Percentiles rank a stretch among this genome's conserved stretches.
Evolutionary conservation across 2,113 vertebrate species (phyloP).

Genomic region (Piprites chloris): DNA sequence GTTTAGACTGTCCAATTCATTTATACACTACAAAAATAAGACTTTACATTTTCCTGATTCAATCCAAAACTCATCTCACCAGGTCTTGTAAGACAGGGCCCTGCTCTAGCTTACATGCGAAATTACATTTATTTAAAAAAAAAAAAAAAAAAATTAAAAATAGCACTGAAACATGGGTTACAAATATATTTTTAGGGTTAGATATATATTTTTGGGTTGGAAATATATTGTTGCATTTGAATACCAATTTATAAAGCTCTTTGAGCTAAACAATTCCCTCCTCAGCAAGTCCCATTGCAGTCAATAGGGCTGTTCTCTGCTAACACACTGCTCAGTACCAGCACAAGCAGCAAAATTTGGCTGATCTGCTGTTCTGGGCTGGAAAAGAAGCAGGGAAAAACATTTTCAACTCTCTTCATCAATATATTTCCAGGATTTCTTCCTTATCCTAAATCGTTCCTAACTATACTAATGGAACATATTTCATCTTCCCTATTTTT

Average conservation of each 20-base stretch:
- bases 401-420: background rate
- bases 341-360: background rate
- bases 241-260: background rate
- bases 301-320: background rate
- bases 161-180: background rate
- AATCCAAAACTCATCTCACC: background rate
- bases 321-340: background rate
- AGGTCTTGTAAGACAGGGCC: background rate
- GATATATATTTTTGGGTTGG: background rate
- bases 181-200: background rate
- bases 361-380: background rate
- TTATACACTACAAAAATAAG: background rate
- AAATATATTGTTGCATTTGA: background rate
- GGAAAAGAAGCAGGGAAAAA: background rate
- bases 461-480: background rate
- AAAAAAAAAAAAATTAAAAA: background rate
- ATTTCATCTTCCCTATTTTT: constrained; percentile 17
- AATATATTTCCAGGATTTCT: background rate
- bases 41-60: background rate
- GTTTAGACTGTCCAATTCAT: constrained; percentile 15
- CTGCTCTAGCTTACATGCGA: background rate
- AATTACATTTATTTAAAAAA: background rate
- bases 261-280: background rate
- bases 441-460: background rate
- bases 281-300: background rate